These are phyloP conservation scores for Macrostomum cliftonense DNA, from an alignment of 2,888 invertebrate genomes.

Conservation along the genomic window DNA sequence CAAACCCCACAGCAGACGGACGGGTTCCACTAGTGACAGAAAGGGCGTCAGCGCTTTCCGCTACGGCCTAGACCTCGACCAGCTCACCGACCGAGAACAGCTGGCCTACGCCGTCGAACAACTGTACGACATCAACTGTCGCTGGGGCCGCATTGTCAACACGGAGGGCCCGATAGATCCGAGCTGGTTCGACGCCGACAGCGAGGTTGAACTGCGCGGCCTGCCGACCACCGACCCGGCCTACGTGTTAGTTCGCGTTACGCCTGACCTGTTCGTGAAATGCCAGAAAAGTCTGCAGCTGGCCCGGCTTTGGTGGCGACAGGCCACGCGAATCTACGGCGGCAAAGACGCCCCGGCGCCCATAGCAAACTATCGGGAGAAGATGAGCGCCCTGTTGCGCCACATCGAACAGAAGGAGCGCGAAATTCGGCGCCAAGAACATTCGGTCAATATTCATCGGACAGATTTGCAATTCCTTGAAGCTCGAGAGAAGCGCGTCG, in stretches of 20 bases:
- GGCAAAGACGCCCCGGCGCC: slow-evolving; percentile 2
- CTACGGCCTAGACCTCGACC: not conserved
- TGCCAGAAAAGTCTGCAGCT: slow-evolving; percentile 25
- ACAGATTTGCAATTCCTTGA: slow-evolving; percentile 2
- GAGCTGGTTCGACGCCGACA: slow-evolving; percentile 23
- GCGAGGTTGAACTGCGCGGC: slow-evolving; percentile 18
- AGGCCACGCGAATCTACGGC: slow-evolving; percentile 17
- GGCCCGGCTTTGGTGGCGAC: slow-evolving; percentile 22
- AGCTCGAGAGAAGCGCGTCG: slow-evolving; percentile 2
- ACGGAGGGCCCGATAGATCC: slow-evolving; percentile 18
- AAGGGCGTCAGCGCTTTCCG: slow-evolving; percentile 7
- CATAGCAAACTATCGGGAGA: slow-evolving; percentile 9
- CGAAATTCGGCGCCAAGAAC: slow-evolving; percentile 15
- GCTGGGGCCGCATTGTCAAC: slow-evolving; percentile 17
- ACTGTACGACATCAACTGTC: slow-evolving; percentile 17
- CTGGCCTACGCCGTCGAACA: slow-evolving; percentile 17
- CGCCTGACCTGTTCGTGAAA: slow-evolving; percentile 28
- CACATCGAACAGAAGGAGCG: slow-evolving; percentile 14
- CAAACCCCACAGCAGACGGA: no score
- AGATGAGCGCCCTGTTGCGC: slow-evolving; percentile 13
- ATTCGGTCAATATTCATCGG: slow-evolving; percentile 4
- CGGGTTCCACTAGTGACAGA: not conserved
- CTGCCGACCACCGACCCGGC: slow-evolving; percentile 16
- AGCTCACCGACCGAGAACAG: slow-evolving; percentile 10
- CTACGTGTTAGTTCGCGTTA: slow-evolving; percentile 18